Conservation (phyloP, 2,113 vertebrate genomes). For the Setophaga kirtlandii region DNA sequence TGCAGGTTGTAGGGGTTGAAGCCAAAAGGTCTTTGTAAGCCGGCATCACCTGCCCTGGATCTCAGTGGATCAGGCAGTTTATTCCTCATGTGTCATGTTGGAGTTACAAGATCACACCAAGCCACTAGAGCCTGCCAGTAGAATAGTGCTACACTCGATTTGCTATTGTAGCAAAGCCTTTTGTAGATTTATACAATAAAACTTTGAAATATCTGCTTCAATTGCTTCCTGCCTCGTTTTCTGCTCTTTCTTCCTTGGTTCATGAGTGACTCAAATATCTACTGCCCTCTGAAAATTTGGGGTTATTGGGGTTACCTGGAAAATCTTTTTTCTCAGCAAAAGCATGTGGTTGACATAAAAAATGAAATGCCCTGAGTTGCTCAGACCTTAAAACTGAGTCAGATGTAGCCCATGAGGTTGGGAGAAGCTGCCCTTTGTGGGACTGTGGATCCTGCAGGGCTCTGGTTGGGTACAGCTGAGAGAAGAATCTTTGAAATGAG, state of each 20-base stretch:
- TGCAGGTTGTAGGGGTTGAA: slow-evolving; percentile 26
- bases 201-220: slow-evolving; percentile 43
- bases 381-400: neutral
- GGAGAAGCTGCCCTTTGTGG: neutral
- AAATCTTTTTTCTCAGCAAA: neutral
- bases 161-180: slow-evolving; percentile 63
- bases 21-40: slow-evolving; percentile 54
- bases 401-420: neutral
- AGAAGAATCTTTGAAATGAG: neutral
- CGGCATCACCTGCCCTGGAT: neutral
- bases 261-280: neutral
- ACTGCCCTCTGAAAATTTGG: neutral
- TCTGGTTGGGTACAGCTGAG: neutral
- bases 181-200: slow-evolving; percentile 75
- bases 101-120: slow-evolving; percentile 44
- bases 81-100: slow-evolving; percentile 50
- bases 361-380: neutral
- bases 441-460: neutral
- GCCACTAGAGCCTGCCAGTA: slow-evolving; percentile 34
- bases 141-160: slow-evolving; percentile 1
- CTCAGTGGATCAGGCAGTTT: slow-evolving; percentile 24
- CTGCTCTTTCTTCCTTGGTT: neutral
- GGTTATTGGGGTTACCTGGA: neutral
- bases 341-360: neutral
- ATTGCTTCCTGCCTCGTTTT: neutral